Percentiles rank a stretch among this genome's conserved stretches.
phyloP scores from a whole-genome alignment of 1,140 invertebrate genomes.

The Procambarus clarkii region DNA sequence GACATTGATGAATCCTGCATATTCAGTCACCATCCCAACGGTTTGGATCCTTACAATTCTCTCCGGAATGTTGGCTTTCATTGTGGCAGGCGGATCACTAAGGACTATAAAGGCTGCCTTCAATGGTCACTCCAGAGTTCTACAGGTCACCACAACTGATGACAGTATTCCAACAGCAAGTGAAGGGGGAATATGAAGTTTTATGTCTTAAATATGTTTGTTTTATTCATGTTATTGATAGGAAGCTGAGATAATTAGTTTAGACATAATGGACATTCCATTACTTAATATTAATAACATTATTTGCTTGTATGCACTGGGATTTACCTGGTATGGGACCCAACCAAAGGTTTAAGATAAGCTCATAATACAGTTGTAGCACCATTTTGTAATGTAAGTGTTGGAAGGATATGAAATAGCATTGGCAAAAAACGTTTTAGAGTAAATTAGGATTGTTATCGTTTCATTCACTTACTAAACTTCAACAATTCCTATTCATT shows the following conservation, averaged over 20 bases:
- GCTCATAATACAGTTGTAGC: too few relatives aligned
- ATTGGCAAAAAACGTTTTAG: too few relatives aligned
- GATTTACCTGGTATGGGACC: conserved; percentile 20
- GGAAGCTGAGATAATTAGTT: not conserved
- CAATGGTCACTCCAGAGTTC: conserved; percentile 16
- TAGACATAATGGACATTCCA: not conserved
- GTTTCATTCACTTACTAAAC: too few relatives aligned
- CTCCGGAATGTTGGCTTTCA: conserved; percentile 85
- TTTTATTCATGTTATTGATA: not conserved
- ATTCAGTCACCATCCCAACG: conserved; percentile 84
- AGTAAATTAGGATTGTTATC: too few relatives aligned
- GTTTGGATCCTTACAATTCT: conserved; percentile 81
- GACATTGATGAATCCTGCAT: conserved; percentile 87
- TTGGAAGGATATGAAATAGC: not conserved
- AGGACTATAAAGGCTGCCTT: conserved; percentile 58
- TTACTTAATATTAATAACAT: not conserved
- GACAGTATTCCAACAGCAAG: not conserved
- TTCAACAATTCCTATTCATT: too few relatives aligned
- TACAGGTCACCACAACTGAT: conserved; percentile 40
- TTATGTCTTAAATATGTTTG: not conserved
- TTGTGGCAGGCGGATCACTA: conserved; percentile 83
- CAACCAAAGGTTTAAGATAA: not conserved
- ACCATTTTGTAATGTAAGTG: not conserved
- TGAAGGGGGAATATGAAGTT: conserved; percentile 39
- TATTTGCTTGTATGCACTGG: not conserved